These are phyloP conservation scores for Trissoscelio sp. DNA, from an alignment of 2,888 invertebrate species.

Conservation along the genomic window DNA sequence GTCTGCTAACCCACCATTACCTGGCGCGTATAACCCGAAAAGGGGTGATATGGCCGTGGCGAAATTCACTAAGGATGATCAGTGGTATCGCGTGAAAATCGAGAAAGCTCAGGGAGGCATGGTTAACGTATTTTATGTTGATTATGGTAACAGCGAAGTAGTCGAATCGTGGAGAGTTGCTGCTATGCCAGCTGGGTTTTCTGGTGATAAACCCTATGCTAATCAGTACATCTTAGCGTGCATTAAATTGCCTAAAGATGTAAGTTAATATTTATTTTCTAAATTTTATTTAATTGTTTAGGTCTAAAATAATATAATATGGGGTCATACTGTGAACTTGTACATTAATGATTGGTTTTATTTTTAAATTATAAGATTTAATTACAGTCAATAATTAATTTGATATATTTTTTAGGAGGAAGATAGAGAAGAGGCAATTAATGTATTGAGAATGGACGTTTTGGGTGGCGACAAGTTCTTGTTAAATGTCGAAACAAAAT, in stretches of 20 bases:
- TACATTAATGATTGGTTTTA: too few relatives aligned
- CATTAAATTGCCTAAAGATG: constrained; percentile 92
- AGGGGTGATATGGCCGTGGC: constrained; percentile 96
- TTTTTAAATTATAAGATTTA: too few relatives aligned
- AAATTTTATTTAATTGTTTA: not conserved
- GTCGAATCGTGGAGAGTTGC: constrained; percentile 90
- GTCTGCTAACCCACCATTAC: constrained; percentile 91
- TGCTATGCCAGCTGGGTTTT: constrained; percentile 91
- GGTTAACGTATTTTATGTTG: constrained; percentile 94
- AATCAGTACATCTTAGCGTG: constrained; percentile 94
- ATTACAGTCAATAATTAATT: too few relatives aligned
- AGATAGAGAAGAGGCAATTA: constrained; percentile 89
- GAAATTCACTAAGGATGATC: constrained; percentile 92
- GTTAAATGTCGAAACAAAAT: constrained; percentile 92
- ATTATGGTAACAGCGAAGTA: constrained; percentile 97
- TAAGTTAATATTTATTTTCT: constrained; percentile 81
- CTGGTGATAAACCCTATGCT: constrained; percentile 91
- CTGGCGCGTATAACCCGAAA: constrained; percentile 93
- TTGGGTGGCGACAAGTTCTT: constrained; percentile 90
- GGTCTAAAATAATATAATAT: not conserved
- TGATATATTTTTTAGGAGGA: constrained; percentile 85
- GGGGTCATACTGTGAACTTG: too few relatives aligned
- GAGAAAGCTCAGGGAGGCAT: constrained; percentile 91
- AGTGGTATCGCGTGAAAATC: constrained; percentile 98
- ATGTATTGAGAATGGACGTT: constrained; percentile 85